phyloP scores from a whole-genome alignment of 1,140 invertebrate species.

The Eumeta japonica region DNA sequence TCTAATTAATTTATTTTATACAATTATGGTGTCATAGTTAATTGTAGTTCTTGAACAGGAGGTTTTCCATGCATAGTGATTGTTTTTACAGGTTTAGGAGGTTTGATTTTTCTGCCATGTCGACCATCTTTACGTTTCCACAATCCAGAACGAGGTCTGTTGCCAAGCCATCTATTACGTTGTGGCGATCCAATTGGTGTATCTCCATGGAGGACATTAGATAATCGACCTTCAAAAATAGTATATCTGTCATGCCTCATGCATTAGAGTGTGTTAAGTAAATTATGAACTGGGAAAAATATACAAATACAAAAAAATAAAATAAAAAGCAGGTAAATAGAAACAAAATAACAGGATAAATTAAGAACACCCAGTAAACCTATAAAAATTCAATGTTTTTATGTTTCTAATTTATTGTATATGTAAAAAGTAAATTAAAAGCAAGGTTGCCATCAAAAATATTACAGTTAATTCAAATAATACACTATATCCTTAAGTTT shows the following conservation, averaged over 20 bases:
- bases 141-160: conserved; percentile 86
- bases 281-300: no score
- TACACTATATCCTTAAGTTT: no score
- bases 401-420: no score
- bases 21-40: conserved; percentile 29
- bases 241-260: not conserved
- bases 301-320: conserved; percentile 3
- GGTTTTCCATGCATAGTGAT: conserved; percentile 15
- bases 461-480: no score
- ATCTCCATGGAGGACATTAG: conserved; percentile 73
- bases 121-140: conserved; percentile 90
- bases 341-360: conserved; percentile 2
- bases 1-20: conserved; percentile 3
- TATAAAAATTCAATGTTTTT: no score
- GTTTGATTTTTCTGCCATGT: conserved; percentile 83
- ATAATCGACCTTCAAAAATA: conserved; percentile 68
- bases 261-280: no score
- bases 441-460: no score
- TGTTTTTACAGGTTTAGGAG: conserved; percentile 44
- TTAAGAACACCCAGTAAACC: no score
- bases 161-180: conserved; percentile 78
- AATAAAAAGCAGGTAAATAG: conserved; percentile 4
- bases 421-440: no score
- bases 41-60: conserved; percentile 16
- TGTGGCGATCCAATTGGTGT: conserved; percentile 84